Evolutionary conservation across 2,797 vertebrate genomes (phyloP).

Genomic region (Huso huso): DNA sequence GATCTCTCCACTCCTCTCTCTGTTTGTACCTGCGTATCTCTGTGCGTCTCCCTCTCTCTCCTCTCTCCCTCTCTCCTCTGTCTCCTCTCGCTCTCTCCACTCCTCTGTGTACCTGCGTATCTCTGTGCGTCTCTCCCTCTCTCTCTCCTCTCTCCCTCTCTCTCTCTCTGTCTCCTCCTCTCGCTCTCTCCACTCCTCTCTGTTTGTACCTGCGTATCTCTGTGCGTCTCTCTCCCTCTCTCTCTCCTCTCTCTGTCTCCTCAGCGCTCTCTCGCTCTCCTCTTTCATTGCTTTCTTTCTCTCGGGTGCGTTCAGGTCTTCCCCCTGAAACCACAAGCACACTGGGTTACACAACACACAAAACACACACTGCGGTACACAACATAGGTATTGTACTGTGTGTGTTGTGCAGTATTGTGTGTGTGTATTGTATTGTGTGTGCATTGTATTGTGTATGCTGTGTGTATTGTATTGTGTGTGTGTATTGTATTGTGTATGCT

Average conservation of each 20-base stretch:
- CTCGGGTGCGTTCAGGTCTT: slow-evolving; percentile 34
- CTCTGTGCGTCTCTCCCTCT: slow-evolving; percentile 36
- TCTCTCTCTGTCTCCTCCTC: slow-evolving; percentile 18
- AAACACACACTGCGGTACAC: neutral
- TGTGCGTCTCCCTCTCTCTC: too few species aligned
- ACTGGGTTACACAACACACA: slow-evolving; percentile 1
- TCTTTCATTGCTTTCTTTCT: slow-evolving; percentile 45
- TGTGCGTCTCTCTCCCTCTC: slow-evolving; percentile 33
- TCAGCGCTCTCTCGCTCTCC: slow-evolving; percentile 38
- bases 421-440: too few species aligned
- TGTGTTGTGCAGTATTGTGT: too few species aligned
- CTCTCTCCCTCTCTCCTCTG: too few species aligned
- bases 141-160: slow-evolving; percentile 26
- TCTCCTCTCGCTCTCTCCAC: too few species aligned
- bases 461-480: too few species aligned
- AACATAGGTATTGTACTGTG: too few species aligned
- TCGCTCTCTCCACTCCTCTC: slow-evolving; percentile 31
- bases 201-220: slow-evolving; percentile 47
- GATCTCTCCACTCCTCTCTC: slow-evolving; percentile 29
- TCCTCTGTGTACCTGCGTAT: slow-evolving; percentile 47
- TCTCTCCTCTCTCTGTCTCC: slow-evolving; percentile 43
- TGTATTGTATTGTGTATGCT: too few species aligned
- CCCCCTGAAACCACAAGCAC: slow-evolving; percentile 43
- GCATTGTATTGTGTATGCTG: too few species aligned
- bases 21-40: slow-evolving; percentile 46